Percentiles rank a stretch among this genome's conserved stretches.
These are phyloP conservation scores for Parnassius apollo DNA, from an alignment of 2,888 invertebrate genomes.

Conservation along the genomic window DNA sequence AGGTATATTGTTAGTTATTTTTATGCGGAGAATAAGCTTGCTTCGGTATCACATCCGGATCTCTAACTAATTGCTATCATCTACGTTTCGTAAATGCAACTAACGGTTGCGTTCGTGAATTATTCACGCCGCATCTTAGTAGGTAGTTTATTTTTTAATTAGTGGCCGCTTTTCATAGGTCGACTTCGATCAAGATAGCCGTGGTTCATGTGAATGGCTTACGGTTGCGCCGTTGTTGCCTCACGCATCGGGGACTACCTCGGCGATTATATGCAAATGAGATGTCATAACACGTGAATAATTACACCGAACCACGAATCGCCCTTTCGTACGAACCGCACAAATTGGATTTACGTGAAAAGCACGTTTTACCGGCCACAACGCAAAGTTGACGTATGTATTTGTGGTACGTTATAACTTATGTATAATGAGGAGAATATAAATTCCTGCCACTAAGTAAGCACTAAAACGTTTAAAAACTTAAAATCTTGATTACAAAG, in stretches of 20 bases:
- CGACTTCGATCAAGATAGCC: conserved; percentile 73
- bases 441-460: conserved; percentile 12
- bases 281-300: conserved; percentile 81
- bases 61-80: conserved; percentile 37
- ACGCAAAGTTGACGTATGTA: conserved; percentile 58
- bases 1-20: background rate
- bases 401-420: conserved; percentile 42
- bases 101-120: conserved; percentile 58
- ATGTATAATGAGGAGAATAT: conserved; percentile 30
- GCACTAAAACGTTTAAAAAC: background rate
- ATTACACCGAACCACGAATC: conserved; percentile 75
- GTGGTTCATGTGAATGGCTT: conserved; percentile 78
- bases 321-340: conserved; percentile 72
- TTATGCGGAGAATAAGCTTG: conserved; percentile 22
- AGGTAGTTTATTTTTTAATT: conserved; percentile 79
- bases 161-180: conserved; percentile 77
- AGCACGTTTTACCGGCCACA: conserved; percentile 61
- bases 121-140: conserved; percentile 67
- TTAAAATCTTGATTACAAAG: no score
- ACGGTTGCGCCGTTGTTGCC: conserved; percentile 62
- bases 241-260: conserved; percentile 72
- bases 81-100: conserved; percentile 37
- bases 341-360: conserved; percentile 79
- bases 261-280: conserved; percentile 79
- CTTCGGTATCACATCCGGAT: conserved; percentile 23